phyloP scores from a whole-genome alignment of 2,797 vertebrate genomes.

The Myotis vivesi region DNA sequence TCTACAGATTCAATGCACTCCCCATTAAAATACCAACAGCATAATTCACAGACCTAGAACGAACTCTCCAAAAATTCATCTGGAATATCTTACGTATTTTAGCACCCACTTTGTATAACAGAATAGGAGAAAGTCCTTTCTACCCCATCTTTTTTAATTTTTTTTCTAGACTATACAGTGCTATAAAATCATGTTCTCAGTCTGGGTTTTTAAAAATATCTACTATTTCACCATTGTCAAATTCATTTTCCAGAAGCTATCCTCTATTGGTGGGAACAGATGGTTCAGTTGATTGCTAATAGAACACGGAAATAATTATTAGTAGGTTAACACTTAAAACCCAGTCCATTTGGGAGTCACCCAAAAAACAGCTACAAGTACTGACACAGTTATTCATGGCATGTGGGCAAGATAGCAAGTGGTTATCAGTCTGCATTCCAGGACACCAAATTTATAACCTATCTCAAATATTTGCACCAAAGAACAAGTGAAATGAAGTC shows the following conservation, averaged over 20 bases:
- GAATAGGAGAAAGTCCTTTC: not conserved
- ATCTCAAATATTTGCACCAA: not conserved
- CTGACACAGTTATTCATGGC: constrained; percentile 8
- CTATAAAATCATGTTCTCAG: constrained; percentile 30
- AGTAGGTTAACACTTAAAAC: constrained; percentile 74
- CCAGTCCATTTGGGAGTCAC: constrained; percentile 52
- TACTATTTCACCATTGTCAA: constrained; percentile 45
- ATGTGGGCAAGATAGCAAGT: not conserved
- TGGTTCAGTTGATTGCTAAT: constrained; percentile 70
- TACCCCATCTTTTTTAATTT: not conserved
- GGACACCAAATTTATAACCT: not conserved
- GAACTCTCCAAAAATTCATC: no score
- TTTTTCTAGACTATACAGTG: not conserved
- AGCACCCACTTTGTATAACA: not conserved
- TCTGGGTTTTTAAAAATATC: constrained; percentile 8
- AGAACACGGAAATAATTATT: constrained; percentile 61
- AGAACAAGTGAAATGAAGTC: not conserved
- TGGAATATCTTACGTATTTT: not conserved
- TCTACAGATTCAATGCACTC: no score
- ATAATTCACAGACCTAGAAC: no score
- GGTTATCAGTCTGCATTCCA: constrained; percentile 1
- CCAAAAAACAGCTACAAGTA: constrained; percentile 5
- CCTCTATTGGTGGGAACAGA: constrained; percentile 67
- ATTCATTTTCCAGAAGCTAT: constrained; percentile 60
- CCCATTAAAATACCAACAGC: no score